Base-by-base conservation (phyloP, 2,888 invertebrate species). In the Heliconius erato region DNA sequence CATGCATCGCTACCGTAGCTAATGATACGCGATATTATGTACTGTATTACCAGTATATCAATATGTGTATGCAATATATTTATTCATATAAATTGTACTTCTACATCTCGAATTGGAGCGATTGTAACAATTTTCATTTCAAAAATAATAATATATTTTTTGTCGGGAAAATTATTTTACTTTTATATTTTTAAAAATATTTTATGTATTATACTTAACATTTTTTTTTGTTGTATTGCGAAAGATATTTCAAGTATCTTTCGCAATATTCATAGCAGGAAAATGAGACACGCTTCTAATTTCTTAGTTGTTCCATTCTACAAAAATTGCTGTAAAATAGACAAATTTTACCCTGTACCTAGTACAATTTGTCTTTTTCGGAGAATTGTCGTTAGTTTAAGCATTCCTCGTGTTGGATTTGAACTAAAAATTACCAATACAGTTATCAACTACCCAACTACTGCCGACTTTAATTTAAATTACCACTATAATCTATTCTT, bases 1-100 rank as follows among this genome's bases (percentile, higher is more conserved):
- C 28, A 79, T 78, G 67, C 74, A 78, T 67, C 26, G 67, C 44
- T 28, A 49, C 12, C 14, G 44, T 44, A 67, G 40, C 26, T 35
- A 74, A 59, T 35, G 28, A 23, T 54, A 54, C 32, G 19, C 23
- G 23, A 54, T 19, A 54, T 2, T 7, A 19, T 54, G 19, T 54
- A 54, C 16, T 49, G 16, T 49, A 6, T 49, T 44, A 44, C 12
- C 3, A 44, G 11, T 49, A 16, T 49, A 16, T 49, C 16, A 49
- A 49, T 49, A 49, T 49, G 4, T 49, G 14, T 49, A 14, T 49
- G 44, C 14, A 14, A 49, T 49, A 49, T 49, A 49, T 49, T 49
- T 5, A 19, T 54, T n/a, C 5, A 28, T 12, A 59, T 49, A 5
- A 5, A 59, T 59, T 54, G 32, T n/a, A 32, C 23, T n/a, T 54